Conservation (phyloP, 1,140 invertebrate species). For the Diorhabda carinulata region DNA sequence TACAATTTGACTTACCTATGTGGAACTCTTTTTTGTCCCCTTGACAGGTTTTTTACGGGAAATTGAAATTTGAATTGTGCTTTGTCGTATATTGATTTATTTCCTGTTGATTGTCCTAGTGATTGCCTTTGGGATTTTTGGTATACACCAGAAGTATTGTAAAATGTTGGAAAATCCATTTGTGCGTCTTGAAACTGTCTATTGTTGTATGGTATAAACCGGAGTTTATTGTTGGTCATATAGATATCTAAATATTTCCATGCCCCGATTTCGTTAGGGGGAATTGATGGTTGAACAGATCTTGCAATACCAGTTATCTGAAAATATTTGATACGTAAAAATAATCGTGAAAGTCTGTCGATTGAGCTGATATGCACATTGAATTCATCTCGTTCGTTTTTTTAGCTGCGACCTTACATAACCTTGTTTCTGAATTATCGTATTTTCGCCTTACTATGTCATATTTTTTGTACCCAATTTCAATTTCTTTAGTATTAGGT, state of each 20-base stretch:
- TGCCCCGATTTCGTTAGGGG: slow-evolving; percentile 36
- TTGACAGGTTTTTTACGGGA: slow-evolving; percentile 23
- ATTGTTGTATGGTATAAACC: slow-evolving; percentile 35
- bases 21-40: slow-evolving; percentile 26
- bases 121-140: slow-evolving; percentile 21
- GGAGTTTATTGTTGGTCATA: slow-evolving; percentile 39
- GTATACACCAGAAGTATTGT: slow-evolving; percentile 36
- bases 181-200: slow-evolving; percentile 35
- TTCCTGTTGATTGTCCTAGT: slow-evolving; percentile 17
- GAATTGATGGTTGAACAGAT: slow-evolving; percentile 40
- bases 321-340: not conserved
- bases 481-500: too few relatives aligned
- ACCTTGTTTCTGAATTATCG: too few relatives aligned
- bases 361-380: too few relatives aligned
- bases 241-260: slow-evolving; percentile 45
- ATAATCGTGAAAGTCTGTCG: too few relatives aligned
- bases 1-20: slow-evolving; percentile 29
- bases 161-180: slow-evolving; percentile 43
- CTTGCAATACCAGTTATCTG: slow-evolving; percentile 37
- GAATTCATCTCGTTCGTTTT: too few relatives aligned
- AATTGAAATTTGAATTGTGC: slow-evolving; percentile 12
- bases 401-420: too few relatives aligned
- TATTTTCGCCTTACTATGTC: too few relatives aligned
- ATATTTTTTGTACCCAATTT: too few relatives aligned
- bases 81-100: slow-evolving; percentile 24